Percentiles rank a stretch among this genome's conserved stretches.
Evolutionary conservation across 2,888 invertebrate genomes (phyloP).

Genomic region (Lamellibrachia columna): DNA sequence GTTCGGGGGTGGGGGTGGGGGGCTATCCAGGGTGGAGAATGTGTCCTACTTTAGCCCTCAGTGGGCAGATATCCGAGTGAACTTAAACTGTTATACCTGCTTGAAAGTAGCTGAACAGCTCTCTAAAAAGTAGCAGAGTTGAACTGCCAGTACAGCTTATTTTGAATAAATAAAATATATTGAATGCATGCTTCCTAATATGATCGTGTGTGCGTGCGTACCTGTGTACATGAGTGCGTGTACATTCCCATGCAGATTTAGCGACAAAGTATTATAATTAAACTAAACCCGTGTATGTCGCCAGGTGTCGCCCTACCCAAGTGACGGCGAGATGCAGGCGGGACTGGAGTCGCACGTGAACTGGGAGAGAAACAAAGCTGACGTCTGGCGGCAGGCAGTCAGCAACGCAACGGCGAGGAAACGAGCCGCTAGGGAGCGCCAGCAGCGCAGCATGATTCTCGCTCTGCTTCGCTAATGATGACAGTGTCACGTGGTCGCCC

Average conservation of each 20-base stretch:
- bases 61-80: too few species aligned
- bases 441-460: not conserved
- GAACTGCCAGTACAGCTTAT: too few species aligned
- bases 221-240: not conserved
- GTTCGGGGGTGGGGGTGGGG: too few species aligned
- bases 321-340: constrained; percentile 49
- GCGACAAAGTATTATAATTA: not conserved
- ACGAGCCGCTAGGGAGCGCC: not conserved
- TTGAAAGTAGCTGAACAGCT: too few species aligned
- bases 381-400: not conserved
- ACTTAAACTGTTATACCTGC: too few species aligned
- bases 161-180: too few species aligned
- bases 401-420: not conserved
- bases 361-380: constrained; percentile 51
- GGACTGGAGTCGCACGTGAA: constrained; percentile 48
- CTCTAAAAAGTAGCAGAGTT: too few species aligned
- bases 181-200: too few species aligned
- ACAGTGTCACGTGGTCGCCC: not conserved
- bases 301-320: constrained; percentile 54
- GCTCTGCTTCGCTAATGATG: not conserved
- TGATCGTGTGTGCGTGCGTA: too few species aligned
- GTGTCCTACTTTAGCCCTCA: too few species aligned
- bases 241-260: not conserved
- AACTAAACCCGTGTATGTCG: not conserved
- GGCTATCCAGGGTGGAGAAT: too few species aligned